Conservation (phyloP, 2,113 vertebrate genomes). For the Campylorhamphus procurvoides region DNA sequence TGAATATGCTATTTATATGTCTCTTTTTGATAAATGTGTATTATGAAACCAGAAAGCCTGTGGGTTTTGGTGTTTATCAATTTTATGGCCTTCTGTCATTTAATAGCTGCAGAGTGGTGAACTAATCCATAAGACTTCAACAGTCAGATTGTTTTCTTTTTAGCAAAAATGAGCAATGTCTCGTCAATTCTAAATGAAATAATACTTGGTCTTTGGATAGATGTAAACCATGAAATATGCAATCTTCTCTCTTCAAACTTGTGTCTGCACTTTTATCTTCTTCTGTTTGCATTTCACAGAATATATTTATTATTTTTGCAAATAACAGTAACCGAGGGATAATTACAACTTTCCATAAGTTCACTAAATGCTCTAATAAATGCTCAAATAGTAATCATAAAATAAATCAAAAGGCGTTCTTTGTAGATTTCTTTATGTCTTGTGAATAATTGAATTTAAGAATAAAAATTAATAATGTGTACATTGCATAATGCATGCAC, state of each 20-base stretch:
- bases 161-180: background rate
- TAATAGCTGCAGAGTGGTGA: background rate
- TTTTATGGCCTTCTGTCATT: background rate
- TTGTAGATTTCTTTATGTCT: background rate
- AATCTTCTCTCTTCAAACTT: background rate
- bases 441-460: background rate
- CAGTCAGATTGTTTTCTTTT: background rate
- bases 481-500: background rate
- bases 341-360: background rate
- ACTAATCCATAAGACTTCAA: background rate
- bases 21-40: background rate
- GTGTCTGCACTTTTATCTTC: background rate
- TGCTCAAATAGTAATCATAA: background rate
- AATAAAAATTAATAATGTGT: background rate
- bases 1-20: background rate
- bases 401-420: background rate
- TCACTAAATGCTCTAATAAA: background rate
- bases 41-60: background rate
- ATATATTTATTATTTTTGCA: background rate
- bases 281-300: background rate
- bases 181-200: background rate
- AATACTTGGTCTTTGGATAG: background rate
- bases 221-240: background rate
- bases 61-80: background rate
- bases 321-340: background rate